Evolutionary conservation across 1,140 invertebrate genomes (phyloP).

Genomic region (Latrodectus geometricus): DNA sequence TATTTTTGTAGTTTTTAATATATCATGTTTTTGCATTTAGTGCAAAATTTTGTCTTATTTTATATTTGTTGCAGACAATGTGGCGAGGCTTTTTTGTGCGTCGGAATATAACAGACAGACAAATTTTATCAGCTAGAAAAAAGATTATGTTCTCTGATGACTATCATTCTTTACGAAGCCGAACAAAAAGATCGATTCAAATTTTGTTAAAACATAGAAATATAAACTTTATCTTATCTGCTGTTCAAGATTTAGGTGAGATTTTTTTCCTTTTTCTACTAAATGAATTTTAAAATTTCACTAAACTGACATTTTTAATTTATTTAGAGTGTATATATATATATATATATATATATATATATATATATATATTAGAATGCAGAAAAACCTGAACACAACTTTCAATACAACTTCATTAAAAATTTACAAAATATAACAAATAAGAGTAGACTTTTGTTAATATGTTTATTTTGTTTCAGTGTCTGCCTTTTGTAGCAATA

Average conservation of each 20-base stretch:
- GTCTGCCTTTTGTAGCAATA: too few relatives aligned
- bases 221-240: constrained; percentile 47
- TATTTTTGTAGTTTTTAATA: not conserved
- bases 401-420: too few relatives aligned
- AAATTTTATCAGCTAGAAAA: constrained; percentile 7
- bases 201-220: constrained; percentile 21
- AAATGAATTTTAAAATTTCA: not conserved
- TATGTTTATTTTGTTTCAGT: too few relatives aligned
- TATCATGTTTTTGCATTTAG: not conserved
- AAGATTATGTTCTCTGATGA: constrained; percentile 38
- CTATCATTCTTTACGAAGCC: constrained; percentile 11
- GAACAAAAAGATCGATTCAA: constrained; percentile 38
- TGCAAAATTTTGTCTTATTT: not conserved
- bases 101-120: not conserved
- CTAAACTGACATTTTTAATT: too few relatives aligned
- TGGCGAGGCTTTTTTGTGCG: constrained; percentile 45
- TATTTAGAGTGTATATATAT: too few relatives aligned
- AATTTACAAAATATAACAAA: too few relatives aligned
- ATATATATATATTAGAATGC: too few relatives aligned
- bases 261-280: not conserved
- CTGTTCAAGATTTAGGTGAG: constrained; percentile 57
- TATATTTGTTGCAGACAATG: constrained; percentile 4
- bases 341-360: too few relatives aligned
- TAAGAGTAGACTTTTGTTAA: too few relatives aligned
- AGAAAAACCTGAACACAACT: too few relatives aligned